Evolutionary conservation across 2,888 invertebrate species (phyloP), one percentile per base, ranked within the genome.

Genomic region (Standfussiana lucernea): DNA sequence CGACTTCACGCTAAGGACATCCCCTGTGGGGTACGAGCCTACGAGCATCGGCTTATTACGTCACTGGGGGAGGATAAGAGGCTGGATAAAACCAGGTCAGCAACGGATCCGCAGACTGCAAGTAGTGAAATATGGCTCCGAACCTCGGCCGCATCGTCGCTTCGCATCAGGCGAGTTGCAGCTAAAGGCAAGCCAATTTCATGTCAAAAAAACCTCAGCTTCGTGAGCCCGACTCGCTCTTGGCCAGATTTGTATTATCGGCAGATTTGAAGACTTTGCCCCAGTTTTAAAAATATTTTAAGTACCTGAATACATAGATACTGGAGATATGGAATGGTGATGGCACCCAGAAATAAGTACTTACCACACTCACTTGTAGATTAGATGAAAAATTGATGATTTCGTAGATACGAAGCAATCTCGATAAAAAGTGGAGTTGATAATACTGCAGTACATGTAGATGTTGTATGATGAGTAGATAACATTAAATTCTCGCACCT

Each of bases 391-490:
- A 61, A 70, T 35, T 6, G 66, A 80, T 74, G 67, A 59, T 35
- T 18, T 21, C 6, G 35, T n/a, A 71, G 13, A 11, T 50, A 61
- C 32, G 37, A 45, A 47, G 47, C n/a, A 61, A 80, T 77, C 66
- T 76, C 24, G 61, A 62, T 77, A 80, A 53, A 47, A 70, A 82
- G 69, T 56, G 35, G 71, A 80, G 56, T 47, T 47, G 66, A 80
- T 80, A 67, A 61, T 45, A 40, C 13, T 56, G 47, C 35, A 45
- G 47, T 66, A 64, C 7, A 10, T 50, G n/a, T 2, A 24, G 21
- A 47, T 47, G 15, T n/a, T 64, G 40, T 64, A 32, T 40, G 32
- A 32, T 42, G 32, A 67, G 10, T 18, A 47, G 24, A n/a, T 32
- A 53, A 53, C 32, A 42, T 42, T n/a, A 42, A 11, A 59, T 61